A percentile compares a stretch with the other conserved stretches of the same genome.
These are phyloP conservation scores for Gibbula magus DNA, from an alignment of 2,888 invertebrate species.

Conservation along the genomic window DNA sequence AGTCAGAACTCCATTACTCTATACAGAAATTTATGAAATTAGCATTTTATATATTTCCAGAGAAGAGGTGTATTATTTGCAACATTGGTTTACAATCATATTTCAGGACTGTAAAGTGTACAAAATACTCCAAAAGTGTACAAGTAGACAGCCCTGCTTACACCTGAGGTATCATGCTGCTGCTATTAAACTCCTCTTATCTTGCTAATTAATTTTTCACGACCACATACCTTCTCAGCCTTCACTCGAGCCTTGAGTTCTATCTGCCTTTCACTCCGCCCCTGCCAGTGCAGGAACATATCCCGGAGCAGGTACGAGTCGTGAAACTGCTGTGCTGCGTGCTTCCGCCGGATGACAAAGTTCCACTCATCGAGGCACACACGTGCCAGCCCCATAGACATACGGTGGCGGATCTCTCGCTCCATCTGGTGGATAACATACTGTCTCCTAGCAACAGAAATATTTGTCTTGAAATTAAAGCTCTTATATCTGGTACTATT, in stretches of 20 bases:
- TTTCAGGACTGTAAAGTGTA: too few relatives aligned
- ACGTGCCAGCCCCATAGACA: conserved; percentile 38
- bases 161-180: too few relatives aligned
- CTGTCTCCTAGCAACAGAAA: conserved; percentile 48
- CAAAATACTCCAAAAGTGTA: too few relatives aligned
- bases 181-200: too few relatives aligned
- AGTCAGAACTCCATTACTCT: too few relatives aligned
- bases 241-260: conserved; percentile 41
- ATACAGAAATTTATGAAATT: too few relatives aligned
- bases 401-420: conserved; percentile 43
- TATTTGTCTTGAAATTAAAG: too few relatives aligned
- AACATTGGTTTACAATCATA: too few relatives aligned
- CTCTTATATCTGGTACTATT: too few relatives aligned
- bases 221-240: conserved; percentile 44
- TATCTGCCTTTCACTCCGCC: conserved; percentile 44
- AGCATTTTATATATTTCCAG: too few relatives aligned
- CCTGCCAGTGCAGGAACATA: conserved; percentile 55
- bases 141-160: too few relatives aligned
- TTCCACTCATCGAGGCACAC: conserved; percentile 56
- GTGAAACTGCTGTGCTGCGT: conserved; percentile 49
- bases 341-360: conserved; percentile 57
- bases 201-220: background rate
- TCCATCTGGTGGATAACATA: conserved; percentile 53
- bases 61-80: too few relatives aligned
- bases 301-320: conserved; percentile 43